Evolutionary conservation across 1,140 invertebrate species (phyloP).

Genomic region (Belonocnema kinseyi): DNA sequence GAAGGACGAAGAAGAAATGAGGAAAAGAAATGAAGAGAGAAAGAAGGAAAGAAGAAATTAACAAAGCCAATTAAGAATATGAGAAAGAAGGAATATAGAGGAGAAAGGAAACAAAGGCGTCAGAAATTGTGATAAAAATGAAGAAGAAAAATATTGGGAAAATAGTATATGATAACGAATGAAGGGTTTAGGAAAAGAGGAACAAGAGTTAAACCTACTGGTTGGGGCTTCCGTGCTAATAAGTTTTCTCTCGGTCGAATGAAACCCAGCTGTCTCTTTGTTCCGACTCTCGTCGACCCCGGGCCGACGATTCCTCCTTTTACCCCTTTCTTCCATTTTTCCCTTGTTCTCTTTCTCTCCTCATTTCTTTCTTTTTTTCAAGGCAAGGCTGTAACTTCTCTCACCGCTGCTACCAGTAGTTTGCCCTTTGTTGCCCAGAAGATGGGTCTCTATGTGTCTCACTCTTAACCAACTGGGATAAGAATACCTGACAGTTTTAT

Average conservation of each 20-base stretch:
- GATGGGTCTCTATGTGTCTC: slow-evolving; percentile 18
- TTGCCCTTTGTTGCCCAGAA: slow-evolving; percentile 53
- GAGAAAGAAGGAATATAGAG: too few species aligned
- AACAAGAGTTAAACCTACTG: slow-evolving; percentile 34
- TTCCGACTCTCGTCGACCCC: slow-evolving; percentile 44
- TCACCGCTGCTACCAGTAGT: slow-evolving; percentile 32
- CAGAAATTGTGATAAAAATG: too few species aligned
- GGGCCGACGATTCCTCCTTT: slow-evolving; percentile 43
- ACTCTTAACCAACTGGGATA: too few species aligned
- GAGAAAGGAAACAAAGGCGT: too few species aligned
- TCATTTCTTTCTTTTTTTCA: slow-evolving; percentile 13
- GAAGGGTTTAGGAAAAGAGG: slow-evolving; percentile 28
- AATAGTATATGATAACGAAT: background rate
- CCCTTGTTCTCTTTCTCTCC: slow-evolving; percentile 26
- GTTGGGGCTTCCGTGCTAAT: slow-evolving; percentile 52
- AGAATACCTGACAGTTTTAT: too few species aligned
- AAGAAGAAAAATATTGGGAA: background rate
- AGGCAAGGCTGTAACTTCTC: slow-evolving; percentile 45
- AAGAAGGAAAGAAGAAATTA: slow-evolving; percentile 21
- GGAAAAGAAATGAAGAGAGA: background rate
- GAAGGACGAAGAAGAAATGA: background rate
- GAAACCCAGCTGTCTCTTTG: slow-evolving; percentile 56
- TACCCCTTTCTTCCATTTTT: slow-evolving; percentile 19
- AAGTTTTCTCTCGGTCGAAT: slow-evolving; percentile 57
- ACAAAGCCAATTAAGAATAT: too few species aligned